Evolutionary conservation across 2,888 invertebrate species (phyloP), one percentile per base, ranked within the genome.

Genomic region (Leptothorax acervorum): DNA sequence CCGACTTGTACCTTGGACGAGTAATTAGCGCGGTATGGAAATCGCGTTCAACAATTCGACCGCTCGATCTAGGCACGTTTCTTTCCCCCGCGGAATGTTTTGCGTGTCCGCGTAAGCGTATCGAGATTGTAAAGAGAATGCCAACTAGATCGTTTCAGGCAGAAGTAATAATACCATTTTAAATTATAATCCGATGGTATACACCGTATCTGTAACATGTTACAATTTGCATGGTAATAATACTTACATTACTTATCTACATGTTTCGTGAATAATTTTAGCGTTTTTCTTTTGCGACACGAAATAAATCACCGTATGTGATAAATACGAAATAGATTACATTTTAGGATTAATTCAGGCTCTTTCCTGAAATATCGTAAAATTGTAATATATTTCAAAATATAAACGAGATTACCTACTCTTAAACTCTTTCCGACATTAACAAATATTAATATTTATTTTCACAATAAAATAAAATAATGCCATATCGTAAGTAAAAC

Each of bases 141-240:
- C 74, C 60, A 73, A 73, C 74, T 39, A 81, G 60, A 48, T 73
- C 23, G 68, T 60, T 71, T 23, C 35, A 48, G 39, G n/a, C 45
- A 73, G 28, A 55, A 48, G 48, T 60, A 75, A 81, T 73, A 81
- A 73, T 73, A 60, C 60, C 42, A 73, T 81, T 73, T 81, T 73
- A 81, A 81, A 73, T 81, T 81, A 73, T 73, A 81, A 81, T 81
- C 11, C 79, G 23, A 73, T 28, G 73, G n/a, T 71, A 45, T 66
- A 28, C 31, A 18, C 60, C 60, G 57, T 60, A 79, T 79, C 79
- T 81, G 48, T 51, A 73, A 73, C 74, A n/a, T 48, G 74, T 62
- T 73, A 57, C 39, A 60, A 81, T 81, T 81, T 81, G 79, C 79
- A 81, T 70, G 78, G 48, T 81, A 73, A 68, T 81, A 81, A 81